Evolutionary conservation across 2,888 invertebrate species (phyloP).

Genomic region (Orgyia antiqua): DNA sequence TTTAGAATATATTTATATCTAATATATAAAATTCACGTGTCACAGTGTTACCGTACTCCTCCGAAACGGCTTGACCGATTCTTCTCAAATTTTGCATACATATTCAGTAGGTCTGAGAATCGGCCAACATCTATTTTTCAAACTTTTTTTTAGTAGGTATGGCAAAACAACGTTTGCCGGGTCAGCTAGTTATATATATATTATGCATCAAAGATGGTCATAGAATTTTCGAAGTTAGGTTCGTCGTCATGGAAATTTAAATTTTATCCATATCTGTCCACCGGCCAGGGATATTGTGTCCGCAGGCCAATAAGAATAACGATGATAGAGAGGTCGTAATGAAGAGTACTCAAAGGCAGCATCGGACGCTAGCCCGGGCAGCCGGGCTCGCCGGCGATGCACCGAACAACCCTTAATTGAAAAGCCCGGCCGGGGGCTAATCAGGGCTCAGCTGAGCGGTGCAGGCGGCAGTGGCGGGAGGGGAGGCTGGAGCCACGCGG

Average conservation of each 20-base stretch:
- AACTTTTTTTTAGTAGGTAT: too few species aligned
- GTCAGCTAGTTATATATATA: too few species aligned
- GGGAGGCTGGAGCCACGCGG: slow-evolving; percentile 72
- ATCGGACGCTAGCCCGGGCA: slow-evolving; percentile 33
- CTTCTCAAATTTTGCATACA: too few species aligned
- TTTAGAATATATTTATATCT: too few species aligned
- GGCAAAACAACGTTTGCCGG: too few species aligned
- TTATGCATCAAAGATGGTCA: too few species aligned
- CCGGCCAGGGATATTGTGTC: slow-evolving; percentile 20
- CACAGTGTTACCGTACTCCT: too few species aligned
- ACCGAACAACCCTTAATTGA: slow-evolving; percentile 73
- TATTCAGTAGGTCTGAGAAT: too few species aligned
- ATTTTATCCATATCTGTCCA: slow-evolving; percentile 23
- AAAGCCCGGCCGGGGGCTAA: slow-evolving; percentile 73
- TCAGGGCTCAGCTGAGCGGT: slow-evolving; percentile 74
- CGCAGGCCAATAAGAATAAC: slow-evolving; percentile 51
- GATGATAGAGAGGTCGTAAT: slow-evolving; percentile 56
- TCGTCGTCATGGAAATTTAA: slow-evolving; percentile 36
- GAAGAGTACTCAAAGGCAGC: slow-evolving; percentile 59
- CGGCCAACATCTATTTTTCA: too few species aligned
- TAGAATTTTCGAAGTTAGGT: too few species aligned
- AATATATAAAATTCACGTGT: too few species aligned
- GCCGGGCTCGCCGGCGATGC: slow-evolving; percentile 51
- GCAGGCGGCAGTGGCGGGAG: slow-evolving; percentile 41
- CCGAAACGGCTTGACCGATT: too few species aligned